Evolutionary conservation across 2,888 invertebrate genomes (phyloP), one percentile per base, ranked within the genome.

Genomic region (Aphodius sticticus): DNA sequence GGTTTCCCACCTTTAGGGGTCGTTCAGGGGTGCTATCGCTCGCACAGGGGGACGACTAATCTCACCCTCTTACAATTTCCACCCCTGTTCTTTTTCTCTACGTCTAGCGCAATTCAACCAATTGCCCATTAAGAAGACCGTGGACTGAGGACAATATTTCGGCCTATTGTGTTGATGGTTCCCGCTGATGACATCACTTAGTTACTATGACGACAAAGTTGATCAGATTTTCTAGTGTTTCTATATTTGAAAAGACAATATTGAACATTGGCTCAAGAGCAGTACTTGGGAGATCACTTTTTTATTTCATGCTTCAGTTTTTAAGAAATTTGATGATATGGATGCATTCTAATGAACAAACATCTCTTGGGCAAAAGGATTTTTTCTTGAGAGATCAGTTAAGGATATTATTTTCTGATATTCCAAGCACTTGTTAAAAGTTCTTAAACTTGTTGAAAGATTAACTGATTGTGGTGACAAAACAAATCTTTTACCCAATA

Each of bases 51-150:
- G n/a, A 26, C 37, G 16, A 16, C 70, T 53, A 53, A 53, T 53
- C 53, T 53, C 12, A 5, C 53, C 53, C 53, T 53, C 53, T 53
- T 5, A 53, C 53, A 53, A 9, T 53, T 53, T 53, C 53, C 6
- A 53, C 53, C 76, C 78, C 16, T 38, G 35, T 78, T 74, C 37
- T 37, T 14, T 7, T 35, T 70, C 37, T 69, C 38, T 70, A 26
- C 14, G 35, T 69, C 69, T 69, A 6, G 26, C 14, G 36, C 78
- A 69, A 69, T 76, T 75, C 70, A 78, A 69, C 70, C 26, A 15
- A 76, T 75, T 78, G 35, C 70, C 70, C 69, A 75, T 76, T 76
- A 37, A 70, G 35, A 70, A 70, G 14, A 37, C 37, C 3, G 26
- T 2, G 26, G 26, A 26, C 3, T 26, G 26, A 26, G 26, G 26